Evolutionary conservation across 2,888 invertebrate genomes (phyloP).

Genomic region (Ectemnius cavifrons): DNA sequence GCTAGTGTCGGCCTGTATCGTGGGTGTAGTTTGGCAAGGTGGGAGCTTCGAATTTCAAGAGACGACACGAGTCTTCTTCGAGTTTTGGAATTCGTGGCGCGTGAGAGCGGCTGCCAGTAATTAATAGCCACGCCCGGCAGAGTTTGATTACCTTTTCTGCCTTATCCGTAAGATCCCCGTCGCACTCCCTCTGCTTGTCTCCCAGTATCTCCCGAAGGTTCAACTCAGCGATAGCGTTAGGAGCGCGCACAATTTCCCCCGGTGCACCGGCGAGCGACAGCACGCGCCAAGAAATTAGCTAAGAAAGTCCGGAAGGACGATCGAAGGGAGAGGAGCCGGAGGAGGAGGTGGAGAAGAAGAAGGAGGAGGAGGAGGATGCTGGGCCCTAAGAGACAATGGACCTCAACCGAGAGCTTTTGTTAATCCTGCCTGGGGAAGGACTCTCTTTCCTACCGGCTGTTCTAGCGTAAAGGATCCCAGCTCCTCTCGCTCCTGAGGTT

Average conservation of each 20-base stretch:
- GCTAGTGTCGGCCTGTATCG: too few relatives aligned
- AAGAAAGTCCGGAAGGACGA: slow-evolving; percentile 61
- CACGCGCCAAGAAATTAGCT: slow-evolving; percentile 69
- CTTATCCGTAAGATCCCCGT: slow-evolving; percentile 41
- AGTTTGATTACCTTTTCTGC: slow-evolving; percentile 71
- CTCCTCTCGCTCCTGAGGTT: slow-evolving; percentile 7
- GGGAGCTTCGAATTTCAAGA: slow-evolving; percentile 52
- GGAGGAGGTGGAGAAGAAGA: too few relatives aligned
- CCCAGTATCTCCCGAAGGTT: not conserved
- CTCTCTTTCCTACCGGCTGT: not conserved
- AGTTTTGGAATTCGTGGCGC: slow-evolving; percentile 63
- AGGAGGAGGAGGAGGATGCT: slow-evolving; percentile 19
- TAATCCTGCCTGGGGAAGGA: slow-evolving; percentile 49
- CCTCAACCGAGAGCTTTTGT: slow-evolving; percentile 55
- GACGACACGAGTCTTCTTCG: slow-evolving; percentile 24
- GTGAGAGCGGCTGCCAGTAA: slow-evolving; percentile 62
- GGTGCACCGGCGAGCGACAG: slow-evolving; percentile 36
- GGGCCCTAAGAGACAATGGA: slow-evolving; percentile 59
- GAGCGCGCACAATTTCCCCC: slow-evolving; percentile 36
- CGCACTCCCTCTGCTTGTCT: slow-evolving; percentile 1
- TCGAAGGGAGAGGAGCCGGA: slow-evolving; percentile 52
- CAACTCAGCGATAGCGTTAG: not conserved
- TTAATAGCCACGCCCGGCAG: slow-evolving; percentile 69
- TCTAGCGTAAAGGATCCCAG: not conserved
- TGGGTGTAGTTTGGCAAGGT: slow-evolving; percentile 8